Evolutionary conservation across 2,113 vertebrate genomes (phyloP), one percentile per base, ranked within the genome.

Genomic region (Phaethornis superciliosus): DNA sequence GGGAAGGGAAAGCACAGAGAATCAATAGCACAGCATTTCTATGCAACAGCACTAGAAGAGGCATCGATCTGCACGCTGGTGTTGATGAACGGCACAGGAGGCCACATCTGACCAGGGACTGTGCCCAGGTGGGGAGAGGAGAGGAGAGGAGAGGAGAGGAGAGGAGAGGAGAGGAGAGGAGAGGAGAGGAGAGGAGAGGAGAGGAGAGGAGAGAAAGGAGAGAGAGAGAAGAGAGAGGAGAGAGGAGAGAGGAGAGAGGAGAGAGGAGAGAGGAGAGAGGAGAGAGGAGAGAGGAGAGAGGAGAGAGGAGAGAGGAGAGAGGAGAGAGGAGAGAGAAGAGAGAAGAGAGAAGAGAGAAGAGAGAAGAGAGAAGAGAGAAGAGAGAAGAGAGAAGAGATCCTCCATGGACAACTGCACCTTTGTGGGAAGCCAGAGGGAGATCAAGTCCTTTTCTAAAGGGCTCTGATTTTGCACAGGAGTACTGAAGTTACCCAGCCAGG

Each of bases 11-110:
- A 83, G 46, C 67, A 4, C n/a, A 22, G 30, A 27, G 68, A 77
- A 88, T 89, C 92, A 70, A 80, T 42, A 93, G 70, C 70, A 69
- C 23, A 15, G 7, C 55, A 58, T 85, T 79, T 63, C 63, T 72
- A 40, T 76, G 81, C 21, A 44, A 68, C 5, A 26, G 56, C 60
- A 35, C 37, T 6, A 0, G 0, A 2, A n/a, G 47, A 90, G n/a
- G 26, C 77, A 91, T 51, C 0, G 4, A 84, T 86, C 88, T 1
- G 0, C 22, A 15, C 0, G 4, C 49, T 23, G 49, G 63, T 13
- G 55, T 56, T 74, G 44, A 40, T 5, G 22, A 42, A 37, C 2
- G 2, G 44, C 7, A 23, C 7, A 17, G 49, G 33, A 28, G 35
- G 51, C 74, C 79, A 69, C 37, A 33, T 14, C 44, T 35, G 27